phyloP scores from a whole-genome alignment of 2,888 invertebrate genomes.

The Protodeltote pygarga region DNA sequence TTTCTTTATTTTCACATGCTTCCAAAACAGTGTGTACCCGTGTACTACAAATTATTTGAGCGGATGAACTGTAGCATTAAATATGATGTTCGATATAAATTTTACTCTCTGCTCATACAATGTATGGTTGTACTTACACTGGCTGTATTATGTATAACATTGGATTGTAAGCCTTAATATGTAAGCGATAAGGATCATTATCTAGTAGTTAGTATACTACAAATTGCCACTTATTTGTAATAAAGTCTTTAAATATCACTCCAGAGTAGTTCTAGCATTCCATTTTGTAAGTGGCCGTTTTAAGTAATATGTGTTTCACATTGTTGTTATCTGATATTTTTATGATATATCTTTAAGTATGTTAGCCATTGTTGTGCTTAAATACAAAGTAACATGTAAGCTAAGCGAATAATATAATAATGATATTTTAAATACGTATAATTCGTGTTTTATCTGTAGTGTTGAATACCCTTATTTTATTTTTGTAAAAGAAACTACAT shows the following conservation, averaged over 20 bases:
- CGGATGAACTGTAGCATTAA: no score
- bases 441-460: constrained; percentile 17
- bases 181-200: constrained; percentile 17
- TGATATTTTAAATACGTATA: constrained; percentile 27
- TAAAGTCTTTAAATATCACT: constrained; percentile 23
- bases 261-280: constrained; percentile 27
- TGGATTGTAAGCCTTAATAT: constrained; percentile 11
- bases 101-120: constrained; percentile 19
- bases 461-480: background rate
- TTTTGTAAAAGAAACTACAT: no score
- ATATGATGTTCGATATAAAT: constrained; percentile 15
- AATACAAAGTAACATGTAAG: constrained; percentile 22
- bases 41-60: no score
- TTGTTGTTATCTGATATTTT: constrained; percentile 35
- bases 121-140: constrained; percentile 18
- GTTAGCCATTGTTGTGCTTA: constrained; percentile 35
- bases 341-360: constrained; percentile 33
- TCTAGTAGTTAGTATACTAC: constrained; percentile 9
- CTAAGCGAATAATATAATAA: constrained; percentile 26
- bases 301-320: constrained; percentile 30
- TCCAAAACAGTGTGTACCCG: no score
- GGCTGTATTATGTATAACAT: constrained; percentile 5
- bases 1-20: no score
- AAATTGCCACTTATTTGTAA: constrained; percentile 21
- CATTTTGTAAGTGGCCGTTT: constrained; percentile 25